Evolutionary conservation across 1,140 invertebrate genomes (phyloP).

Genomic region (Cryptotermes secundus): DNA sequence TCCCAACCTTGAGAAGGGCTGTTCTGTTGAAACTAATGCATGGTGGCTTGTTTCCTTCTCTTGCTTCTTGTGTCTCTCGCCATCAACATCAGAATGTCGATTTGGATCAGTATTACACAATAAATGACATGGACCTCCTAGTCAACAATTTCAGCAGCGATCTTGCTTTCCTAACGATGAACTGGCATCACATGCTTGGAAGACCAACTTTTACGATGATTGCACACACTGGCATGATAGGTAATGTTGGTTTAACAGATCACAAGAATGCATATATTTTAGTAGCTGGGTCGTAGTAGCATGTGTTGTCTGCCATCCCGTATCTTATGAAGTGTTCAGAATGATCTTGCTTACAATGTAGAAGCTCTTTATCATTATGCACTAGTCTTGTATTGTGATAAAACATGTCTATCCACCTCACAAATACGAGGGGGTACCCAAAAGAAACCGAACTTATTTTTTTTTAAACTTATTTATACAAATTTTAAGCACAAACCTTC

Average conservation of each 20-base stretch:
- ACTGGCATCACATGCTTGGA: slow-evolving; percentile 85
- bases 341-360: too few species aligned
- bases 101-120: slow-evolving; percentile 89
- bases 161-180: slow-evolving; percentile 89
- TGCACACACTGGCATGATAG: slow-evolving; percentile 45
- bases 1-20: neutral
- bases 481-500: too few species aligned
- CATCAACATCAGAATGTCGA: slow-evolving; percentile 78
- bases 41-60: slow-evolving; percentile 43
- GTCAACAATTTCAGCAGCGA: slow-evolving; percentile 85
- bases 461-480: too few species aligned
- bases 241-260: slow-evolving; percentile 1
- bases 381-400: too few species aligned
- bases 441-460: too few species aligned
- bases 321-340: too few species aligned
- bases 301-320: too few species aligned
- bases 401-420: too few species aligned
- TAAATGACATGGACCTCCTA: slow-evolving; percentile 84
- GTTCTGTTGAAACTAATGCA: slow-evolving; percentile 32
- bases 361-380: too few species aligned
- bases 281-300: too few species aligned
- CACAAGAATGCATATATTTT: too few species aligned
- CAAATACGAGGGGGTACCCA: too few species aligned
- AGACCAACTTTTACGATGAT: slow-evolving; percentile 84
- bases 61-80: slow-evolving; percentile 26